A percentile compares a stretch with the other conserved stretches of the same genome.
These are phyloP conservation scores for Gopherus evgoodei DNA, from an alignment of 2,113 vertebrate species.

Conservation along the genomic window DNA sequence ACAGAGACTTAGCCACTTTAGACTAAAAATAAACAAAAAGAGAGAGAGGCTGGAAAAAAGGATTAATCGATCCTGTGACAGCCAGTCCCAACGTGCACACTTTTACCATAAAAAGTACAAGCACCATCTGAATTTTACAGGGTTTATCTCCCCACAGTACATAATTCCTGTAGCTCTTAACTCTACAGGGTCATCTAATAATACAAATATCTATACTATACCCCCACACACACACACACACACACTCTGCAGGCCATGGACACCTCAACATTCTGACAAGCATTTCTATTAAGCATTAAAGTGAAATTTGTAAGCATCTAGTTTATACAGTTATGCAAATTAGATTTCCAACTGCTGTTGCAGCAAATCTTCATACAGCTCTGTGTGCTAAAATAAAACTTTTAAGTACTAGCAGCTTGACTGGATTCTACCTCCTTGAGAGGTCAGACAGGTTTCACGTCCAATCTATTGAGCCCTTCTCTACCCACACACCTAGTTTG, in stretches of 20 bases:
- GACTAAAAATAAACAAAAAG: background rate
- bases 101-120: background rate
- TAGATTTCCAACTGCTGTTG: background rate
- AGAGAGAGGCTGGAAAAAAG: background rate
- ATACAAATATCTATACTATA: accelerated
- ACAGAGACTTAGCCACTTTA: conserved; percentile 9
- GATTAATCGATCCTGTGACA: background rate
- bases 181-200: background rate
- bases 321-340: accelerated
- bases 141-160: background rate
- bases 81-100: background rate
- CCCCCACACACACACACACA: too few species aligned
- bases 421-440: conserved; percentile 45
- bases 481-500: background rate
- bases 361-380: conserved; percentile 37
- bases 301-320: background rate
- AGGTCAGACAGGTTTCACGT: background rate
- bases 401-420: conserved; percentile 43
- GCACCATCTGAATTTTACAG: background rate
- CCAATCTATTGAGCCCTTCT: background rate
- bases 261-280: background rate
- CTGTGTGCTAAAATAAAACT: conserved; percentile 45
- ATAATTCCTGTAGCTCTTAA: background rate
- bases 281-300: accelerated
- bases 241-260: background rate